Evolutionary conservation across 2,888 invertebrate species (phyloP).

Genomic region (Cerceris rybyensis): DNA sequence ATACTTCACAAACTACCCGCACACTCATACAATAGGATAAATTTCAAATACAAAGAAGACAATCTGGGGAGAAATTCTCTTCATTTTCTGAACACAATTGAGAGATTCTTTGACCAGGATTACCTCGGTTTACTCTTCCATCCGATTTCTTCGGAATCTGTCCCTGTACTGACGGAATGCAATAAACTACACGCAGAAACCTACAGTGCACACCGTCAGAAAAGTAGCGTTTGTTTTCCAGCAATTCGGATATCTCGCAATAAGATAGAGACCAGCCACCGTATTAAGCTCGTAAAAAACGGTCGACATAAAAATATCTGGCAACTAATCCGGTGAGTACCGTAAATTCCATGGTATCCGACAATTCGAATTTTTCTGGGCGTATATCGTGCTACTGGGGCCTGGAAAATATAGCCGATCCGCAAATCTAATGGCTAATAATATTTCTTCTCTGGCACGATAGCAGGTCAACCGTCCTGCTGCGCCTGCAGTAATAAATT

Average conservation of each 20-base stretch:
- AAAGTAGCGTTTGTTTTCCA: background rate
- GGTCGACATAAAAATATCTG: slow-evolving; percentile 25
- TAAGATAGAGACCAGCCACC: background rate
- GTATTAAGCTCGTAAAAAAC: slow-evolving; percentile 22
- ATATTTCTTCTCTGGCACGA: slow-evolving; percentile 42
- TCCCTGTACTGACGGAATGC: too few species aligned
- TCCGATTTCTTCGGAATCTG: too few species aligned
- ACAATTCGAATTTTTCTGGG: slow-evolving; percentile 24
- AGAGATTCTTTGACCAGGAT: too few species aligned
- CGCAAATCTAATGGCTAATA: slow-evolving; percentile 45
- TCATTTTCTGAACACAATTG: too few species aligned
- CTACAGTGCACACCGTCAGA: background rate
- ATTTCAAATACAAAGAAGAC: too few species aligned
- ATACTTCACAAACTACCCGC: too few species aligned
- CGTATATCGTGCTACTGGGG: background rate
- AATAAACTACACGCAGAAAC: too few species aligned
- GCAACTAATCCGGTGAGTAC: slow-evolving; percentile 13
- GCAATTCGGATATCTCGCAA: background rate
- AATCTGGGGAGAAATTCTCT: too few species aligned
- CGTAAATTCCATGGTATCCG: slow-evolving; percentile 21
- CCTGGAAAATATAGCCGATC: slow-evolving; percentile 18
- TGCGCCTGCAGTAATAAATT: slow-evolving; percentile 47
- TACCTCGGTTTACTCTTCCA: too few species aligned
- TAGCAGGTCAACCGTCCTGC: slow-evolving; percentile 23
- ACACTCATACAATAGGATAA: too few species aligned